Percentiles rank a stretch among this genome's conserved stretches.
Evolutionary conservation across 2,113 vertebrate species (phyloP).

Genomic region (Trogon surrucura): DNA sequence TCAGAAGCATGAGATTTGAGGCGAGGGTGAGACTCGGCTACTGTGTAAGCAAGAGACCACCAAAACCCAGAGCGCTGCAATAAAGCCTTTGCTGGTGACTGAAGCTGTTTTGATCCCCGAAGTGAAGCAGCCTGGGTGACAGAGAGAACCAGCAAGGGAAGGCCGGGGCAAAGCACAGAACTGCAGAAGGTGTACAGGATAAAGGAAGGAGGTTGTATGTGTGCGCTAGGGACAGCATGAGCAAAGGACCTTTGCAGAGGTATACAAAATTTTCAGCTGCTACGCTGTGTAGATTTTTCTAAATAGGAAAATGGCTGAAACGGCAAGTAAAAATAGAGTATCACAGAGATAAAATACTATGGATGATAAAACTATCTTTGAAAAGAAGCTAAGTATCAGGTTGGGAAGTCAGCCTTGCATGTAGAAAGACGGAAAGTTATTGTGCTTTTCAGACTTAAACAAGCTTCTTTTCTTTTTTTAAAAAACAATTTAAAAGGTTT

Average conservation of each 20-base stretch:
- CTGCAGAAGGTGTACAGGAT: neutral
- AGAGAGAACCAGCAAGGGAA: neutral
- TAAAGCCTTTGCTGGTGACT: neutral
- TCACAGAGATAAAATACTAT: neutral
- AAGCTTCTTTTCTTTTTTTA: too few relatives aligned
- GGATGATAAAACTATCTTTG: neutral
- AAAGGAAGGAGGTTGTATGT: neutral
- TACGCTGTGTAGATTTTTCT: neutral
- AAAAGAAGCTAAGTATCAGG: neutral
- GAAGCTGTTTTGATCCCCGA: neutral
- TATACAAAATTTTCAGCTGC: neutral
- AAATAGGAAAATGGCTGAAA: conserved; percentile 18
- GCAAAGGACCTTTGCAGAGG: neutral
- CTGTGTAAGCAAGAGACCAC: neutral
- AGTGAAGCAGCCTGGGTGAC: neutral
- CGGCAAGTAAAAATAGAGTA: conserved; percentile 23
- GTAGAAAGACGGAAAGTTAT: neutral
- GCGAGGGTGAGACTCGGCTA: neutral
- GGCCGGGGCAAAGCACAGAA: neutral
- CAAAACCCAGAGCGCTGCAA: neutral
- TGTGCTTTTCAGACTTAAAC: neutral
- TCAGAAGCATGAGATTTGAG: neutral
- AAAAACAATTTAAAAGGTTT: neutral
- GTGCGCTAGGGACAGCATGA: neutral
- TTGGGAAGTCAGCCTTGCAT: neutral